Evolutionary conservation across 2,113 vertebrate species (phyloP), one percentile per base, ranked within the genome.

Genomic region (Larimichthys polyactis): DNA sequence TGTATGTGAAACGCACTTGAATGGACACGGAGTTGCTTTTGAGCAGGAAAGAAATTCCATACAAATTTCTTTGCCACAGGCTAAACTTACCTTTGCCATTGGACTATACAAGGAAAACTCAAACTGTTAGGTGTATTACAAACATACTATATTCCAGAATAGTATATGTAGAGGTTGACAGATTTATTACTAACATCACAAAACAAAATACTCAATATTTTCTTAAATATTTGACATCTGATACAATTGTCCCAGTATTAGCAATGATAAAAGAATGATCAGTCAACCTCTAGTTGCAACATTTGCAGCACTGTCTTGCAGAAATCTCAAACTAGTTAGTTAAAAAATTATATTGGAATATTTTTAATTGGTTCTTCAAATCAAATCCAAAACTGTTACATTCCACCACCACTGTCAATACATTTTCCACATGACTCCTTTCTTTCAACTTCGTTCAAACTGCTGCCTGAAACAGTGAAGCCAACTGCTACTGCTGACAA

Each of bases 11-110:
- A 86, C 79, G 69, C 48, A 74, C 57, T 59, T 70, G 70, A 74
- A 91, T 85, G 75, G 84, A 89, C 70, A 79, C 17, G 52, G 22
- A 76, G 78, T 62, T 68, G 73, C 24, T 76, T 55, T 55, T 77
- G 19, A 43, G 44, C 48, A 52, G 83, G 86, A 94, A 94, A 94
- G 90, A 92, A 93, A 94, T 93, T 86, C 44, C 11, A 17, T 3
- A 7, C 4, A 22, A 68, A 92, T 94, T 93, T 92, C 92, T 94
- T 94, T 91, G 64, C 83, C 51, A 12, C 29, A 29, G 20, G 44
- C 63, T 71, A 8, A 81, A 95, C 93, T 94, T 93, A 94, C 93
- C 94, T 92, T 75, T 5, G 44, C 24, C 80, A 67, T 14, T 3
- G 54, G 81, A 52, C 85, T 29, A 77, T 3, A 43, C 71, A 74